phyloP scores from a whole-genome alignment of 1,140 invertebrate genomes.

The Ceratitis capitata region DNA sequence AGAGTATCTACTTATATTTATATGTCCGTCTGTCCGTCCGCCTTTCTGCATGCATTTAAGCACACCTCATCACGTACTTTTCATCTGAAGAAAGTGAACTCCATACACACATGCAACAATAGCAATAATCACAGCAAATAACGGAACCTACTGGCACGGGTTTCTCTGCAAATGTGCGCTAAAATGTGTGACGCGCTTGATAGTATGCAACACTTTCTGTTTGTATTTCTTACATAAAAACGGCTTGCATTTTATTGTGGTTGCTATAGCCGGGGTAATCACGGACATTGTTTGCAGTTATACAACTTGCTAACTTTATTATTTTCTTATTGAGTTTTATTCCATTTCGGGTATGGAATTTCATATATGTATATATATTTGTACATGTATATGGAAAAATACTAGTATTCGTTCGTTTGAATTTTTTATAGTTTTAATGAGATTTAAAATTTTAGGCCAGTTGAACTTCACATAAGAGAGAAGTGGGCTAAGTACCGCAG shows the following conservation, averaged over 20 bases:
- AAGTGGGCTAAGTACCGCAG: too few species aligned
- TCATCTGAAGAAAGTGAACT: background rate
- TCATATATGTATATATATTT: background rate
- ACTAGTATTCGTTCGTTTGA: too few species aligned
- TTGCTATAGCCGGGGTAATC: background rate
- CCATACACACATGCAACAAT: background rate
- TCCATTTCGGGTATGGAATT: too few species aligned
- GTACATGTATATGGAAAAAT: background rate
- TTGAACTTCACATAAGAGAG: too few species aligned
- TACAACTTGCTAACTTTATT: background rate
- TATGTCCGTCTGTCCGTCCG: background rate
- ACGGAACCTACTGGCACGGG: background rate
- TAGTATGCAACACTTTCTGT: background rate
- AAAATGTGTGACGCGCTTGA: background rate
- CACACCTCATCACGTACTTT: constrained; percentile 35
- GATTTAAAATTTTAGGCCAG: too few species aligned
- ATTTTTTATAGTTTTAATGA: too few species aligned
- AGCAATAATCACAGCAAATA: background rate
- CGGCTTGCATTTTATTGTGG: background rate
- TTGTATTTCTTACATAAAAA: background rate
- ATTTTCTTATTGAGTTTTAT: background rate
- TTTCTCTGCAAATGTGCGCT: too few species aligned
- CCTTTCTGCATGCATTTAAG: background rate
- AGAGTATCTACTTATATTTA: too few species aligned
- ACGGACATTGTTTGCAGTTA: background rate